Percentiles rank a stretch among this genome's conserved stretches.
These are phyloP conservation scores for Phyllostomus discolor DNA, from an alignment of 2,113 vertebrate genomes.

Conservation along the genomic window DNA sequence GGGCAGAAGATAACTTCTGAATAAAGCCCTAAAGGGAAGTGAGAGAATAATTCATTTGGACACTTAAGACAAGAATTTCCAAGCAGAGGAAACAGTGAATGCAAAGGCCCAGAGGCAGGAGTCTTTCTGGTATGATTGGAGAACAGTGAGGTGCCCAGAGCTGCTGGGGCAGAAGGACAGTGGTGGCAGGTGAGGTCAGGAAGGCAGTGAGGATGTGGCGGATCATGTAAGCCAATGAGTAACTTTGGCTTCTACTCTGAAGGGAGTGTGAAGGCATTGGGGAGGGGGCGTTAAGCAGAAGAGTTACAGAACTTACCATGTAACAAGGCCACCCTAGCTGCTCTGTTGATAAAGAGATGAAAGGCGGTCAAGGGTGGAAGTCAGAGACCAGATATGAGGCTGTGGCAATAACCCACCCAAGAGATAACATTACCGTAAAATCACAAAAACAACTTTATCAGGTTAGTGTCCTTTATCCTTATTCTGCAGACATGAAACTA, in stretches of 20 bases:
- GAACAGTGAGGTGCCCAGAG: neutral
- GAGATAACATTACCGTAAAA: neutral
- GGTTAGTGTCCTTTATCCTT: neutral
- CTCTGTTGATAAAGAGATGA: neutral
- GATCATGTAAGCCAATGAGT: neutral
- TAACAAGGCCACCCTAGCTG: neutral
- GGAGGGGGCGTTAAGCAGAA: neutral
- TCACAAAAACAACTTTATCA: neutral
- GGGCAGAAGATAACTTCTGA: conserved; percentile 23
- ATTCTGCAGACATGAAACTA: neutral
- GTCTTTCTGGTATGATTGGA: neutral
- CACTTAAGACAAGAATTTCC: neutral
- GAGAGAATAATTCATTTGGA: neutral
- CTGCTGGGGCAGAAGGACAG: neutral
- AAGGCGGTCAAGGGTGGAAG: neutral
- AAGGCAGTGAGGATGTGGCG: neutral
- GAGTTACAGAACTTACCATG: neutral
- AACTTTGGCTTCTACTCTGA: neutral
- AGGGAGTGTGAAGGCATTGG: neutral
- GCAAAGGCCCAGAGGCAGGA: neutral
- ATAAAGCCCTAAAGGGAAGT: neutral
- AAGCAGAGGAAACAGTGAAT: neutral
- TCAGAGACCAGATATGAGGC: neutral
- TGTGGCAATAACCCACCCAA: neutral
- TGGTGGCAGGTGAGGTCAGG: neutral